Evolutionary conservation across 2,113 vertebrate genomes (phyloP).

Genomic region (Fregetta grallaria): DNA sequence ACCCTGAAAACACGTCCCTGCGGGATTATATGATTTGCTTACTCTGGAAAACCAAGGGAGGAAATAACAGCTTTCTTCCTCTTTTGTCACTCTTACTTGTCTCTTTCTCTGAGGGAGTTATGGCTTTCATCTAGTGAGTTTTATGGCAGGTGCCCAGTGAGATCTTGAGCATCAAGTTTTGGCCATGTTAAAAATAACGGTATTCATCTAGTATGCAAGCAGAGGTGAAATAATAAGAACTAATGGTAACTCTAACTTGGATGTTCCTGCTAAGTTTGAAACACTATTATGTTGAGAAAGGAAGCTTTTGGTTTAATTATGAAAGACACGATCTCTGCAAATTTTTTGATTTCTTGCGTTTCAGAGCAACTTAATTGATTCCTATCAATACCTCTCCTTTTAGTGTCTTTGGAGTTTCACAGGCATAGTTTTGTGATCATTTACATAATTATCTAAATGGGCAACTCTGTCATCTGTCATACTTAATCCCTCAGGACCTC

Average conservation of each 20-base stretch:
- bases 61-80: not conserved
- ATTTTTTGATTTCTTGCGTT: not conserved
- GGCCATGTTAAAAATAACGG: not conserved
- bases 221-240: not conserved
- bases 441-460: slow-evolving; percentile 57
- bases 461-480: slow-evolving; percentile 46
- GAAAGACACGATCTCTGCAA: not conserved
- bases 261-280: not conserved
- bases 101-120: not conserved
- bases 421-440: slow-evolving; percentile 23
- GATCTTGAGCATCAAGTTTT: not conserved
- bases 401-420: not conserved
- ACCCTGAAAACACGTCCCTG: not conserved
- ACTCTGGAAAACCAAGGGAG: not conserved
- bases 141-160: not conserved
- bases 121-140: not conserved
- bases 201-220: not conserved
- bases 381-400: not conserved
- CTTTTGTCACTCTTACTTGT: not conserved
- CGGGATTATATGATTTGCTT: not conserved
- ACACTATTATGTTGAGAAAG: not conserved
- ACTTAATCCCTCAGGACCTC: slow-evolving; percentile 14
- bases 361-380: slow-evolving; percentile 18
- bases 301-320: slow-evolving; percentile 20
- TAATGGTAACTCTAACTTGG: not conserved